Evolutionary conservation across 2,113 vertebrate species (phyloP).

Genomic region (Cephalopterus ornatus): DNA sequence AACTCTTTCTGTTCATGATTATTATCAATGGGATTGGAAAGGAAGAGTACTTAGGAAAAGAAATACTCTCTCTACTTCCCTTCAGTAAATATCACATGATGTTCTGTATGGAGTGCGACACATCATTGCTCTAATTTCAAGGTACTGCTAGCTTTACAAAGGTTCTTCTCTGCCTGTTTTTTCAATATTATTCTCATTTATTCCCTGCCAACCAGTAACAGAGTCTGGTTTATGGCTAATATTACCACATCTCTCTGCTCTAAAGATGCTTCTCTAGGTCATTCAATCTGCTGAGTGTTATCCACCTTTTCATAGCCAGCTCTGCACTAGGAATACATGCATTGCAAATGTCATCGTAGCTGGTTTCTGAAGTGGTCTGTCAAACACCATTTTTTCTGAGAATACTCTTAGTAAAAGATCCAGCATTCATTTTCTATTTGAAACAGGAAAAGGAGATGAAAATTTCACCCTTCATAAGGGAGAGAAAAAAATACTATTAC

Average conservation of each 20-base stretch:
- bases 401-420: not conserved
- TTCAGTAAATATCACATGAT: not conserved
- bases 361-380: slow-evolving; percentile 37
- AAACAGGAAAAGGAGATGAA: slow-evolving; percentile 1
- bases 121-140: not conserved
- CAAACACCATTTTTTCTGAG: not conserved
- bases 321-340: slow-evolving; percentile 1
- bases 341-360: slow-evolving; percentile 3
- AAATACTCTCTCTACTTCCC: not conserved
- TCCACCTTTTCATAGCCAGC: not conserved
- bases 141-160: not conserved
- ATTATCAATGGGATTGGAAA: not conserved
- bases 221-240: not conserved
- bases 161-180: not conserved
- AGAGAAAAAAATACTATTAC: not conserved
- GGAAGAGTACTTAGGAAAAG: not conserved
- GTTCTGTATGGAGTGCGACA: not conserved
- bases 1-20: not conserved
- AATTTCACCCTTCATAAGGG: not conserved
- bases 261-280: slow-evolving; percentile 4
- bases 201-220: slow-evolving; percentile 12
- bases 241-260: not conserved
- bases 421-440: not conserved
- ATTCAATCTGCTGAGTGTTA: slow-evolving; percentile 22
- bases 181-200: not conserved